Percentiles rank a stretch among this genome's conserved stretches.
phyloP scores from a whole-genome alignment of 2,888 invertebrate genomes.

The Cerceris rybyensis region DNA sequence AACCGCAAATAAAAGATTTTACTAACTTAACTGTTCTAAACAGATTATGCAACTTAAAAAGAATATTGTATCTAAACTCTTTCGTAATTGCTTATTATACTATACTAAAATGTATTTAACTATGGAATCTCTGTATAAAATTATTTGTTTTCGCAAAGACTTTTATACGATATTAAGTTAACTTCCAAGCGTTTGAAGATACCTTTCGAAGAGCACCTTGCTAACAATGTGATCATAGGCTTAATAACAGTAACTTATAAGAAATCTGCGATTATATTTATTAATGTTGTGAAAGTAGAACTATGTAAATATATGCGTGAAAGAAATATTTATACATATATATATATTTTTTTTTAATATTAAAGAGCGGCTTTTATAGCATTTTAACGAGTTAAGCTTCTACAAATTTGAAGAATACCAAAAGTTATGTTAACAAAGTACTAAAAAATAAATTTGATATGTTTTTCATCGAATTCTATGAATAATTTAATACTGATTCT shows the following conservation, averaged over 20 bases:
- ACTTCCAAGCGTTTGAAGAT: not conserved
- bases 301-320: constrained; percentile 6
- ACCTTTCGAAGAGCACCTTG: constrained; percentile 3
- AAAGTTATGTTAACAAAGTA: no score
- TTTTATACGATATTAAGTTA: constrained; percentile 9
- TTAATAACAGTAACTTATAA: constrained; percentile 22
- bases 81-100: no score
- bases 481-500: constrained; percentile 1
- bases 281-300: constrained; percentile 32
- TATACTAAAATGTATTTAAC: no score
- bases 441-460: not conserved
- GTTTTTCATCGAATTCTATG: constrained; percentile 2
- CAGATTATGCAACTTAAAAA: no score
- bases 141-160: not conserved
- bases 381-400: constrained; percentile 3
- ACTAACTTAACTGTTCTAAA: no score
- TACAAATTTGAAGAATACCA: not conserved
- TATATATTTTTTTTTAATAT: constrained; percentile 6
- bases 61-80: no score
- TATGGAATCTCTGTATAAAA: not conserved
- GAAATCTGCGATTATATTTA: constrained; percentile 63
- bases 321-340: constrained; percentile 15
- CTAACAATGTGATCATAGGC: constrained; percentile 19
- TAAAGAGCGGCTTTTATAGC: not conserved
- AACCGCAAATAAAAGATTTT: no score